Evolutionary conservation across 2,888 invertebrate genomes (phyloP).

Genomic region (Noctua janthe): DNA sequence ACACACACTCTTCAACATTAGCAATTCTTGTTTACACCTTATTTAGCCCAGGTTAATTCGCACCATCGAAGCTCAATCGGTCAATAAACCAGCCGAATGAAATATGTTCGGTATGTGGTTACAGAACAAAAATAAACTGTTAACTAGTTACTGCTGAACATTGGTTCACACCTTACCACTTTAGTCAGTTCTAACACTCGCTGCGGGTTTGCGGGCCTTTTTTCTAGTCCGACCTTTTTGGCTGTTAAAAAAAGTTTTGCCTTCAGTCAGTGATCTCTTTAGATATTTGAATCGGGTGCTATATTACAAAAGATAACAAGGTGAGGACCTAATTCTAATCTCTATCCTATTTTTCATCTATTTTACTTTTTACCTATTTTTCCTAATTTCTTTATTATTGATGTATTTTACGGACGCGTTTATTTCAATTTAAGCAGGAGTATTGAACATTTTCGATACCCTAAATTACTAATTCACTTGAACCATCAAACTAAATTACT

Average conservation of each 20-base stretch:
- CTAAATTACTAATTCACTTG: conserved; percentile 51
- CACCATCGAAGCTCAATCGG: conserved; percentile 55
- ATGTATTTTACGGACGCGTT: background rate
- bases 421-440: background rate
- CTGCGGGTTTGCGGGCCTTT: conserved; percentile 80
- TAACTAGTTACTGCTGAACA: conserved; percentile 72
- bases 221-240: conserved; percentile 63
- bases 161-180: conserved; percentile 84
- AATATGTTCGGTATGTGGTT: conserved; percentile 78
- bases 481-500: conserved; percentile 57
- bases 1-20: conserved; percentile 29
- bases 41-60: conserved; percentile 59
- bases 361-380: too few species aligned
- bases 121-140: conserved; percentile 85
- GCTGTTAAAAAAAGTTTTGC: conserved; percentile 43
- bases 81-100: conserved; percentile 68
- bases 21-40: conserved; percentile 56
- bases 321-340: conserved; percentile 40
- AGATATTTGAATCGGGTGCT: conserved; percentile 36
- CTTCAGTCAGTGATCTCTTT: conserved; percentile 39
- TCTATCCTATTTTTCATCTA: too few species aligned
- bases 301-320: conserved; percentile 34
- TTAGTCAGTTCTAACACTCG: conserved; percentile 79
- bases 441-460: conserved; percentile 23
- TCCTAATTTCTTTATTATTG: conserved; percentile 8